These are phyloP conservation scores for Bibio marci DNA, from an alignment of 2,888 invertebrate genomes.

Conservation along the genomic window DNA sequence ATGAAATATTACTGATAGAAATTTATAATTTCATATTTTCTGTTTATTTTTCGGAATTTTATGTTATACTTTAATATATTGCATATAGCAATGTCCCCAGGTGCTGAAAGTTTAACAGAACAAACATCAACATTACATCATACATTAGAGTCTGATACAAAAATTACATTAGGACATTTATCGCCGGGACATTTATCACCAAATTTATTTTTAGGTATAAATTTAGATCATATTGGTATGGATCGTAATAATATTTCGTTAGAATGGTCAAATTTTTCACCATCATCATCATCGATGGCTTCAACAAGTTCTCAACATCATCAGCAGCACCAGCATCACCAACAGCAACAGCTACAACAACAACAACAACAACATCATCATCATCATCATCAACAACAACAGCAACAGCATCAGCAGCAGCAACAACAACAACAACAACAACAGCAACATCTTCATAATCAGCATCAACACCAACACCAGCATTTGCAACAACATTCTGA, in stretches of 20 bases:
- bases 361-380: constrained; percentile 11
- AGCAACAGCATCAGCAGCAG: constrained; percentile 6
- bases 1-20: too few species aligned
- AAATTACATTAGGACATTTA: constrained; percentile 16
- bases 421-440: not conserved
- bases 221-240: constrained; percentile 26
- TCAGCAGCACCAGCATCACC: constrained; percentile 5
- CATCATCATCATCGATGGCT: not conserved
- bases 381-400: constrained; percentile 8
- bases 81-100: not conserved
- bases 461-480: not conserved
- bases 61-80: too few species aligned
- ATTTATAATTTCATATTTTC: too few species aligned
- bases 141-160: constrained; percentile 25
- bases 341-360: constrained; percentile 8
- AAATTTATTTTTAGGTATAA: constrained; percentile 28
- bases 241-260: constrained; percentile 25
- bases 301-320: not conserved
- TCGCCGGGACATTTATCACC: constrained; percentile 28
- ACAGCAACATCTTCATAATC: too few species aligned
- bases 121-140: constrained; percentile 20
- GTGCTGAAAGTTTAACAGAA: not conserved
- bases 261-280: constrained; percentile 19
- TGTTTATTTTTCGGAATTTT: not conserved
- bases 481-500: not conserved